Base-by-base conservation (phyloP, 2,113 vertebrate genomes). In the Thryonomys swinderianus region DNA sequence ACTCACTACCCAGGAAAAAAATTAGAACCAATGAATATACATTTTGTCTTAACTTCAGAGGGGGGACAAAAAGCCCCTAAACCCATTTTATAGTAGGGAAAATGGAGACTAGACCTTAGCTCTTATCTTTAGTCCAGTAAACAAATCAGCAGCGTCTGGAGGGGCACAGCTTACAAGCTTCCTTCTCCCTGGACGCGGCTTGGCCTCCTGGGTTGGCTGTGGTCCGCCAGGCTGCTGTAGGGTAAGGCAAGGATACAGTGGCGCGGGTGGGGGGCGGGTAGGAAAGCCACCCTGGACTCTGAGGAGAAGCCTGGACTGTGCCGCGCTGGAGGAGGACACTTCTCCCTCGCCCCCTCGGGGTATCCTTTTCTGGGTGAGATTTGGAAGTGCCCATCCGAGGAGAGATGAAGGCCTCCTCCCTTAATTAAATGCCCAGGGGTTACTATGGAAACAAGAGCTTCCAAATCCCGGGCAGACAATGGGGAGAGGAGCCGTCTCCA, bases 361-460 rank as follows among this genome's bases (percentile, higher is more conserved):
- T 91, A 94, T 93, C 95, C 88, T 96, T 95, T 96, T 95, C 18
- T 12, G 90, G 90, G 21, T 82, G 95, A 93, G 96, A 96, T 97
- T 97, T 97, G 94, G 96, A 97, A 95, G 87, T 92, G 96, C 92
- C 92, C 40, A 4, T 88, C 80, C 96, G 76, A 42, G 95, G 88
- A 86, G 59, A 96, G 94, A 94, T 64, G 92, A 95, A 95, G 96
- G 94, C 94, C 95, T 96, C 96, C 92, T 98, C 92, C 95, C 86
- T 95, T 96, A 97, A 96, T 97, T 97, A 97, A 98, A 97, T 97
- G 95, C 96, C 97, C 95, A 96, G 83, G 82, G 67, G 97, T 98
- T 98, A 96, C 97, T 96, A 98, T 97, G 96, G 97, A 96, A 98
- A 98, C 97, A 79, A 81, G 95, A 94, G 90, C 95, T 97, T 97